Conservation (phyloP, 2,113 vertebrate species). For the Cairina moschata region DNA sequence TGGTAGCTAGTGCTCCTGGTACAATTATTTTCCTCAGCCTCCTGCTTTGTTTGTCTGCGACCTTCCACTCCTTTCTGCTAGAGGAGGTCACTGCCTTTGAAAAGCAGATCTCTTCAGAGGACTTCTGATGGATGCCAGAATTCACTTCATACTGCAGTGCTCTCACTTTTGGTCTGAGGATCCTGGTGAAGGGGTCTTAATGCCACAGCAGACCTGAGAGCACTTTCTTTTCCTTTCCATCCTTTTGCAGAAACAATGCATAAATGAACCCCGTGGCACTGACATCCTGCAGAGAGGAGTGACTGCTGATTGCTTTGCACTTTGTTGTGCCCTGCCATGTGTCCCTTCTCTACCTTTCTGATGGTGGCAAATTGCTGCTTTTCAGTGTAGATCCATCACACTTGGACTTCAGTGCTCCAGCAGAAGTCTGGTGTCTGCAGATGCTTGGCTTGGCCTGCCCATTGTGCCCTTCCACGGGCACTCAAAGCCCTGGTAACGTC, state of each 20-base stretch:
- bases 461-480: neutral
- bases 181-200: neutral
- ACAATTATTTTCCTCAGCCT: neutral
- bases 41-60: constrained; percentile 5
- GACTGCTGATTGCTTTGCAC: neutral
- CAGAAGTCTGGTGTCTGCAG: neutral
- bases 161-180: neutral
- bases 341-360: neutral
- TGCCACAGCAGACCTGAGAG: neutral
- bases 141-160: neutral
- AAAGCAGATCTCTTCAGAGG: neutral
- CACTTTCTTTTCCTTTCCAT: neutral
- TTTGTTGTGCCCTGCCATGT: neutral
- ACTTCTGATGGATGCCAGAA: neutral
- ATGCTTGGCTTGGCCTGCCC: neutral
- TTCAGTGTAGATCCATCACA: neutral
- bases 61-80: neutral
- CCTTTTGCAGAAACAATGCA: neutral
- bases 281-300: neutral
- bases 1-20: neutral
- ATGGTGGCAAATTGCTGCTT: neutral
- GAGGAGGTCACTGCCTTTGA: neutral
- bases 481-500: neutral
- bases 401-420: neutral
- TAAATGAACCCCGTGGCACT: neutral